Percentiles rank a stretch among this genome's conserved stretches.
Evolutionary conservation across 2,888 invertebrate species (phyloP).

Genomic region (Hirtodrosophila histrioides): DNA sequence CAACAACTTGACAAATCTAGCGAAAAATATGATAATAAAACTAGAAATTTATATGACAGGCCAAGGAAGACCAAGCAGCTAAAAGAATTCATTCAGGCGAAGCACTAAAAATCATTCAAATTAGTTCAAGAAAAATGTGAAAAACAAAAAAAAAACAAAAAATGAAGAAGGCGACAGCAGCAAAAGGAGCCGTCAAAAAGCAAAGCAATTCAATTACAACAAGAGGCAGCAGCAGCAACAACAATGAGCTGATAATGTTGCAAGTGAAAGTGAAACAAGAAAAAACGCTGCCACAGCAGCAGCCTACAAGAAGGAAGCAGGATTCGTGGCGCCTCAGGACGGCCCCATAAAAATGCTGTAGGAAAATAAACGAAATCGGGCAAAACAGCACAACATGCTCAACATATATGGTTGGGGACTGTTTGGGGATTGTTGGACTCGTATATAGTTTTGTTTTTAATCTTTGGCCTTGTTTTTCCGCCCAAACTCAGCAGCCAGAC

Average conservation of each 20-base stretch:
- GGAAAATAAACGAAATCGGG: constrained; percentile 53
- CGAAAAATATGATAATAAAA: constrained; percentile 70
- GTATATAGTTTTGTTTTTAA: constrained; percentile 69
- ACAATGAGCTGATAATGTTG: constrained; percentile 60
- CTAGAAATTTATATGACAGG: constrained; percentile 55
- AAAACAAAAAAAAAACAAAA: constrained; percentile 60
- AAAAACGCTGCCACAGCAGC: constrained; percentile 48
- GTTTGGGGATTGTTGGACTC: background rate
- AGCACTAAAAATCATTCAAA: constrained; percentile 66
- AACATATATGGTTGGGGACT: background rate
- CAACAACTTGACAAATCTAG: constrained; percentile 12
- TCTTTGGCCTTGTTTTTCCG: constrained; percentile 68
- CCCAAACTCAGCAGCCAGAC: constrained; percentile 54
- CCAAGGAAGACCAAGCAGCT: background rate
- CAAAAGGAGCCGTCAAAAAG: constrained; percentile 6
- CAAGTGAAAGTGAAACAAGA: constrained; percentile 59
- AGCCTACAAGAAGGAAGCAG: constrained; percentile 61
- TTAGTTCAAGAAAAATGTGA: constrained; percentile 57
- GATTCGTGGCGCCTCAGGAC: constrained; percentile 72
- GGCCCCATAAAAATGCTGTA: constrained; percentile 65
- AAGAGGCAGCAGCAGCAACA: constrained; percentile 30
- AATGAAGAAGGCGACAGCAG: background rate
- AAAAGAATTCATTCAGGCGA: constrained; percentile 34
- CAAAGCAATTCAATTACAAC: constrained; percentile 69
- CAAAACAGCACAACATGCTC: constrained; percentile 44